These are phyloP conservation scores for Acomys russatus DNA, from an alignment of 2,797 vertebrate genomes.

Conservation along the genomic window DNA sequence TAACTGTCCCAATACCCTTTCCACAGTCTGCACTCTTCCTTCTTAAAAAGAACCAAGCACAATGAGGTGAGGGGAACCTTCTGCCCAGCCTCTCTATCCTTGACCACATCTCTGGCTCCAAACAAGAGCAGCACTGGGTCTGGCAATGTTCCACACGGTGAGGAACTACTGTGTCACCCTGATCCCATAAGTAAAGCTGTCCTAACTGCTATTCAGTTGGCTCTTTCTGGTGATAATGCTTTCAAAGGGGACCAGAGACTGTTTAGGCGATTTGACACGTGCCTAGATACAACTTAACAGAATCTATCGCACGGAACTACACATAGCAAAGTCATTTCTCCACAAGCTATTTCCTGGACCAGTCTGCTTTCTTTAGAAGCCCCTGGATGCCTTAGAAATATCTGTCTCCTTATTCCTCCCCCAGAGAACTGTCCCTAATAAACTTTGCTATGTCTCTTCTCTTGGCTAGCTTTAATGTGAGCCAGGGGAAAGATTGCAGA, in stretches of 20 bases:
- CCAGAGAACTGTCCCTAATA: constrained; percentile 82
- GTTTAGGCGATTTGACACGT: constrained; percentile 63
- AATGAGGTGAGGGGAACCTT: not conserved
- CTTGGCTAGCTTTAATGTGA: constrained; percentile 82
- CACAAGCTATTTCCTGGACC: constrained; percentile 57
- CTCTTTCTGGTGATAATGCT: constrained; percentile 22
- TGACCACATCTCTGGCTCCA: not conserved
- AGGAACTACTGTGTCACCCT: not conserved
- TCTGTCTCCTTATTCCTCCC: constrained; percentile 79
- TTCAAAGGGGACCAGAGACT: constrained; percentile 42
- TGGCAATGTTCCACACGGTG: not conserved
- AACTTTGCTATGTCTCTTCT: constrained; percentile 80
- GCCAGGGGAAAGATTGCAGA: constrained; percentile 81
- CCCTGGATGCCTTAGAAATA: constrained; percentile 70
- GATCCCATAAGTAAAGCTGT: not conserved
- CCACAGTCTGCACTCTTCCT: not conserved
- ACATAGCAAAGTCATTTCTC: constrained; percentile 57
- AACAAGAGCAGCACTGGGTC: not conserved
- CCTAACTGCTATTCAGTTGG: constrained; percentile 11
- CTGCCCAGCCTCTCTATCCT: not conserved
- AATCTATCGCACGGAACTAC: constrained; percentile 52
- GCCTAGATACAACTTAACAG: constrained; percentile 46
- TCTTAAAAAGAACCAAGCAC: constrained; percentile 3
- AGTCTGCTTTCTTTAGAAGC: constrained; percentile 74
- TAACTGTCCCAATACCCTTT: not conserved